Percentiles rank a stretch among this genome's conserved stretches.
Conservation (phyloP, 2,113 vertebrate genomes). For the Takifugu flavidus region DNA sequence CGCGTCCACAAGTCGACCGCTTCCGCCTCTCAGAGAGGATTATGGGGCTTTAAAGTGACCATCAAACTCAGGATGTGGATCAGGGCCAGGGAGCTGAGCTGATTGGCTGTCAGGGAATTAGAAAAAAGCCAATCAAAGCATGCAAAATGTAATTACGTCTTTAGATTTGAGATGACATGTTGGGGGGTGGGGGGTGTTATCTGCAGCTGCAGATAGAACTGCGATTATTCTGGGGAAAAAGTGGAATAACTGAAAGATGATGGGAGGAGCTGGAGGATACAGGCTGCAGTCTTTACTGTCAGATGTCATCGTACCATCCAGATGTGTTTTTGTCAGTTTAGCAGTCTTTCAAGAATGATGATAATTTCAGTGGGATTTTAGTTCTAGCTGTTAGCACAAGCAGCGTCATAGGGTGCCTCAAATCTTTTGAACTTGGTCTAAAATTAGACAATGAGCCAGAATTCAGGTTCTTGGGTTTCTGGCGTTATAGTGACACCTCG, state of each 20-base stretch:
- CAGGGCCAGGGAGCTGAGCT: neutral
- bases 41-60: slow-evolving; percentile 40
- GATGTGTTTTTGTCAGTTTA: neutral
- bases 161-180: slow-evolving; percentile 6
- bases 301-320: neutral
- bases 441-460: neutral
- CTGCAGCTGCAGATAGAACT: slow-evolving; percentile 21
- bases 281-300: neutral
- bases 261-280: neutral
- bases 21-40: slow-evolving; percentile 39
- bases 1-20: neutral
- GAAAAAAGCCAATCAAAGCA: slow-evolving; percentile 25
- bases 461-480: neutral
- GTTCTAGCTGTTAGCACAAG: too few species aligned
- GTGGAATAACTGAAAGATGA: neutral
- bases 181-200: slow-evolving; percentile 1
- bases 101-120: slow-evolving; percentile 44
- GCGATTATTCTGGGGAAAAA: slow-evolving; percentile 2
- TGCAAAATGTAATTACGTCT: slow-evolving; percentile 22
- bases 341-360: too few species aligned
- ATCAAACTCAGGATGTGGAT: slow-evolving; percentile 19
- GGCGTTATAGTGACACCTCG: slow-evolving; percentile 27
- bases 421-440: neutral
- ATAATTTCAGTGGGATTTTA: too few species aligned
- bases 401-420: too few species aligned